Percentiles rank a stretch among this genome's conserved stretches.
Conservation (phyloP, 2,113 vertebrate species). For the Murina feae region DNA sequence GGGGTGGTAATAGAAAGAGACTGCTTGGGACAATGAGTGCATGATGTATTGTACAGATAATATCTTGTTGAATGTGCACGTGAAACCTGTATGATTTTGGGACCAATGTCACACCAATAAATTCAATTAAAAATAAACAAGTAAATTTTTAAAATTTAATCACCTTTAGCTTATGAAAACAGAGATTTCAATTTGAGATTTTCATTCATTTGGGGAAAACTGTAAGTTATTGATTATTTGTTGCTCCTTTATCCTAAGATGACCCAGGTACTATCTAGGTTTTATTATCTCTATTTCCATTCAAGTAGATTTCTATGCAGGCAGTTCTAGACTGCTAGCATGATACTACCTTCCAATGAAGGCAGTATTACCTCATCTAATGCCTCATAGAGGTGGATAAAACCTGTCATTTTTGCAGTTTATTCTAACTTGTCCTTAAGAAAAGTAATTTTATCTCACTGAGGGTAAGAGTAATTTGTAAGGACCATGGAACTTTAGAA, state of each 20-base stretch:
- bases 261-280: background rate
- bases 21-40: too few relatives aligned
- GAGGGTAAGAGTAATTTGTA: background rate
- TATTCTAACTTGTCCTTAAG: background rate
- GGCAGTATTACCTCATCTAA: background rate
- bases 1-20: too few relatives aligned
- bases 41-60: too few relatives aligned
- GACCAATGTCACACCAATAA: too few relatives aligned
- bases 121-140: too few relatives aligned
- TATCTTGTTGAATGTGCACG: too few relatives aligned
- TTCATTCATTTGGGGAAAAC: background rate
- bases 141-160: background rate
- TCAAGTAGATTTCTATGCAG: background rate
- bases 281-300: background rate
- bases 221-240: background rate
- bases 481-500: background rate
- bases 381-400: background rate
- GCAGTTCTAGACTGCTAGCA: background rate
- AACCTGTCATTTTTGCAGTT: background rate
- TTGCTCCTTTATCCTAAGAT: background rate
- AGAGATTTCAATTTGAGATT: conserved; percentile 5
- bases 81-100: too few relatives aligned
- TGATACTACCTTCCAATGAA: background rate
- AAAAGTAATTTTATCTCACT: conserved; percentile 30
- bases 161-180: background rate